A percentile compares a stretch with the other conserved stretches of the same genome.
Conservation (phyloP, 2,888 invertebrate species). For the Hyppa rectilinea region DNA sequence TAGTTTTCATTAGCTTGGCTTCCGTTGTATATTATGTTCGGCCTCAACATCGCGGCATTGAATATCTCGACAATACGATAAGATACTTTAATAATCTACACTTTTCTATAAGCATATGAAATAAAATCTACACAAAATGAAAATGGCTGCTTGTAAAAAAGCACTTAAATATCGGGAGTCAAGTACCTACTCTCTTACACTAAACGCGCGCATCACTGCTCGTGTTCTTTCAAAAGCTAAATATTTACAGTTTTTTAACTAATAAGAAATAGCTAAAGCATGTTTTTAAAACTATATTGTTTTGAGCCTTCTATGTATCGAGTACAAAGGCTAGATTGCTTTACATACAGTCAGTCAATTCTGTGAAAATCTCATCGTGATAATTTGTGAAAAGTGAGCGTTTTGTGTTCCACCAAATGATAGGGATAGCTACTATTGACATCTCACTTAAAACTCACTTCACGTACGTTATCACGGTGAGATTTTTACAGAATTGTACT, state of each 20-base stretch:
- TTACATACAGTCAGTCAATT: slow-evolving; percentile 43
- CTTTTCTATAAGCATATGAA: slow-evolving; percentile 25
- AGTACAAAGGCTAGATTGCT: slow-evolving; percentile 35
- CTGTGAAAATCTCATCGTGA: too few relatives aligned
- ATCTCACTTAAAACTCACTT: too few relatives aligned
- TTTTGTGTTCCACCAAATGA: too few relatives aligned
- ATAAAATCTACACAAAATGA: slow-evolving; percentile 46
- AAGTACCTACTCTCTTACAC: slow-evolving; percentile 79
- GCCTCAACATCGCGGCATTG: slow-evolving; percentile 6
- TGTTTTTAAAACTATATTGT: slow-evolving; percentile 47
- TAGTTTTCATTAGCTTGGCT: background rate
- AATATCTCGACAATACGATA: background rate
- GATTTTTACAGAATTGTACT: too few relatives aligned
- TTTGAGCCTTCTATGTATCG: slow-evolving; percentile 33
- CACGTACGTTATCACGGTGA: too few relatives aligned
- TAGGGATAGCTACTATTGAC: too few relatives aligned
- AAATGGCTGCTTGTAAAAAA: slow-evolving; percentile 72
- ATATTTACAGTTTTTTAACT: slow-evolving; percentile 69
- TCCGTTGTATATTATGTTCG: slow-evolving; percentile 2
- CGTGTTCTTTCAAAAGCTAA: slow-evolving; percentile 47
- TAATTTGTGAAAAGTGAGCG: too few relatives aligned
- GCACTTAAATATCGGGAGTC: slow-evolving; percentile 78
- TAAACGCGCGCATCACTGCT: slow-evolving; percentile 36
- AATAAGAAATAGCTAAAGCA: slow-evolving; percentile 49
- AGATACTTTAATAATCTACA: background rate